Percentiles rank a stretch among this genome's conserved stretches.
These are phyloP conservation scores for Psettodes erumei DNA, from an alignment of 2,113 vertebrate genomes.

Conservation along the genomic window DNA sequence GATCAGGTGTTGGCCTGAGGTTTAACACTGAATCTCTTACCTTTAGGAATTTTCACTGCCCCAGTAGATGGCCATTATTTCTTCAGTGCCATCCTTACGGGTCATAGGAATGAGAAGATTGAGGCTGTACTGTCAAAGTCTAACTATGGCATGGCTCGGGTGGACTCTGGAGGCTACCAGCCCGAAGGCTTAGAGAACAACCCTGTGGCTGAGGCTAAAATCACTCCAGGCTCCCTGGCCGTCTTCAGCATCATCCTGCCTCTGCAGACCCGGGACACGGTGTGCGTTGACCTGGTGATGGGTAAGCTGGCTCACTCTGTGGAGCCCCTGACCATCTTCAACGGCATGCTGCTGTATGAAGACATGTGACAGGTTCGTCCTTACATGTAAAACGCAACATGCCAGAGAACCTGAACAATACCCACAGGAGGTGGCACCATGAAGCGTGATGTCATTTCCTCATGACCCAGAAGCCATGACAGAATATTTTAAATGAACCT, in stretches of 20 bases:
- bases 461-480: slow-evolving; percentile 25
- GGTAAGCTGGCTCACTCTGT: slow-evolving; percentile 91
- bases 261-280: slow-evolving; percentile 86
- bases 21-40: slow-evolving; percentile 11
- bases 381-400: slow-evolving; percentile 12
- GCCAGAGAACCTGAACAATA: slow-evolving; percentile 28
- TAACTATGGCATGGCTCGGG: slow-evolving; percentile 90
- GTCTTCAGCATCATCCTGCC: slow-evolving; percentile 93
- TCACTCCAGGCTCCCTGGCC: slow-evolving; percentile 86
- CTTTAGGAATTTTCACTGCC: slow-evolving; percentile 89
- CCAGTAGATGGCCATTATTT: slow-evolving; percentile 90
- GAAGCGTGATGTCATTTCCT: slow-evolving; percentile 22
- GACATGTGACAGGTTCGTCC: slow-evolving; percentile 54
- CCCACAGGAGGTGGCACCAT: slow-evolving; percentile 7
- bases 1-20: background rate
- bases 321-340: slow-evolving; percentile 94
- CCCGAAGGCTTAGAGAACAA: slow-evolving; percentile 95
- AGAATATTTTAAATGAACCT: slow-evolving; percentile 32
- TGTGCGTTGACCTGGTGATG: slow-evolving; percentile 94
- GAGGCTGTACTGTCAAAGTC: slow-evolving; percentile 94
- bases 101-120: slow-evolving; percentile 90
- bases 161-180: slow-evolving; percentile 92
- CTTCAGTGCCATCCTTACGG: slow-evolving; percentile 91
- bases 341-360: slow-evolving; percentile 88
- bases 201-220: slow-evolving; percentile 86